Evolutionary conservation across 2,113 vertebrate genomes (phyloP).

Genomic region (Lota lota): DNA sequence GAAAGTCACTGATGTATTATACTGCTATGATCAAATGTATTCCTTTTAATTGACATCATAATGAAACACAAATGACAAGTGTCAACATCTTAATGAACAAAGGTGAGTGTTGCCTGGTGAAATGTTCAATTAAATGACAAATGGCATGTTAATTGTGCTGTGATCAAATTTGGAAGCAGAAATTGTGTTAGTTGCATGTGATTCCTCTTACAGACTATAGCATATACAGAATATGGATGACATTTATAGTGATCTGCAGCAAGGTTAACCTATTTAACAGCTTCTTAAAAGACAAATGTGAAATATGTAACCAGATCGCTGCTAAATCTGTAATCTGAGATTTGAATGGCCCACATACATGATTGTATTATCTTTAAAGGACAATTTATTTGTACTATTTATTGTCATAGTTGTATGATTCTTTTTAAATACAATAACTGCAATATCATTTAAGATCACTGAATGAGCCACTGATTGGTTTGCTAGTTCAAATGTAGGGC

Average conservation of each 20-base stretch:
- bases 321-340: too few species aligned
- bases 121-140: conserved; percentile 1
- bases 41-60: neutral
- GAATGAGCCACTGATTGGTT: too few species aligned
- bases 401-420: neutral
- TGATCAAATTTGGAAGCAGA: neutral
- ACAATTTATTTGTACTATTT: too few species aligned
- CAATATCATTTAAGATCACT: too few species aligned
- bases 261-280: too few species aligned
- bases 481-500: too few species aligned
- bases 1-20: conserved; percentile 12
- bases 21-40: neutral
- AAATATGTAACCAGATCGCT: too few species aligned
- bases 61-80: conserved; percentile 14
- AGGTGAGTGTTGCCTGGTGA: neutral
- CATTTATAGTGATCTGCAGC: too few species aligned
- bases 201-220: neutral
- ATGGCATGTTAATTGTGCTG: conserved; percentile 13
- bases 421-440: neutral
- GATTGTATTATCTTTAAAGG: too few species aligned
- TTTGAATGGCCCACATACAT: too few species aligned
- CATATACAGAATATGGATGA: too few species aligned
- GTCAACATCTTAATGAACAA: neutral
- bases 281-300: too few species aligned
- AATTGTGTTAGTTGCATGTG: neutral